Base-by-base conservation (phyloP, 1,140 invertebrate genomes). In the Caenorhabditis inopinata region DNA sequence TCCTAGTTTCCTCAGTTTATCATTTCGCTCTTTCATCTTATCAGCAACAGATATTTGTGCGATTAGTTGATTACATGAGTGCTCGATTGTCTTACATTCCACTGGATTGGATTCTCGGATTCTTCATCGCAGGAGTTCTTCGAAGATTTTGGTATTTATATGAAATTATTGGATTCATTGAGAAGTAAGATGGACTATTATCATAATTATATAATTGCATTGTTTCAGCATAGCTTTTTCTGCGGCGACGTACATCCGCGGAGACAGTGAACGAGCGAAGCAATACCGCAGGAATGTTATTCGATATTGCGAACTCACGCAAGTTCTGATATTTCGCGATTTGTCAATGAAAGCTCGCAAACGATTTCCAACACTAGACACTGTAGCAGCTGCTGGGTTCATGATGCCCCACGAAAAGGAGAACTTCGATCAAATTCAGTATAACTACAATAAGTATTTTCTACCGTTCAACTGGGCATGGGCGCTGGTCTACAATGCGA, bases 351-450 rank as follows among this genome's bases (percentile, higher is more conserved):
- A 49, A 35, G 51, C 51, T 29, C 48, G 80, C n/a, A 81, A 81
- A 49, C 42, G 80, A n/a, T 81, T 81, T 23, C 80, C 80, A 25
- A 81, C 80, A 11, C 21, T 81, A 21, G 80, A 81, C 51, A 77
- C 74, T 12, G 49, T 81, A 6, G 75, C 47, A 14, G 80, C 80
- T 27, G 80, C 80, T 25, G 80, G 80, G 21, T 81, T 77, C 80
- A 81, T 81, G 80, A 81, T 76, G 74, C 74, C 74, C 25, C 80
- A 81, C 45, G 80, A 81, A 68, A 81, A 81, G 45, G 80, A 25
- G 16, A 68, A 73, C 18, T 81, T 81, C 46, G 80, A 81, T 62
- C 35, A 49, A 53, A 81, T 81, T 73, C 80, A 81, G 35, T 81
- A 81, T 62, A 73, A 74, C 18, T 81, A 77, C 27, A 81, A 76